A percentile compares a stretch with the other conserved stretches of the same genome.
Conservation (phyloP, 2,888 invertebrate genomes). For the Mimachlamys varia region DNA sequence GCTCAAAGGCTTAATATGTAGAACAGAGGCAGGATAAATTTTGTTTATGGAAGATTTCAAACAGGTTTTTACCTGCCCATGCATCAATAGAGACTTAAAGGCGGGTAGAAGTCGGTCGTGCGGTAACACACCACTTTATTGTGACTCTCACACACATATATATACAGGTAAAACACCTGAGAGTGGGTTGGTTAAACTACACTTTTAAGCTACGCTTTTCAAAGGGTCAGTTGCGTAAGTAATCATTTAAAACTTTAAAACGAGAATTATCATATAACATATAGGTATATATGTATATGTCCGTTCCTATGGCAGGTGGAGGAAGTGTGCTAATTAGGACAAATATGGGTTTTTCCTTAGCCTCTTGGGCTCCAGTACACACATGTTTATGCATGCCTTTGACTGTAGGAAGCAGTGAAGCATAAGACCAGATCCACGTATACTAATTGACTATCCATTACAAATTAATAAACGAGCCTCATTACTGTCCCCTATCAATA, state of each 20-base stretch:
- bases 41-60: not conserved
- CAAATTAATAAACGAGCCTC: not conserved
- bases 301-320: not conserved
- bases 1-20: not conserved
- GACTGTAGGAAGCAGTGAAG: not conserved
- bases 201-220: not conserved
- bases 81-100: not conserved
- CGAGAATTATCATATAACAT: not conserved
- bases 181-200: not conserved
- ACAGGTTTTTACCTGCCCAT: not conserved
- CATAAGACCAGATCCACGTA: not conserved
- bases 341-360: not conserved
- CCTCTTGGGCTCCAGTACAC: not conserved
- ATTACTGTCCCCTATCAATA: not conserved
- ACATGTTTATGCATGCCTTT: not conserved
- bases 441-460: conserved; percentile 27
- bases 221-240: no score
- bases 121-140: not conserved
- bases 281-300: not conserved
- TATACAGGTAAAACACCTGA: no score
- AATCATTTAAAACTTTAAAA: not conserved
- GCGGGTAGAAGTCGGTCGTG: not conserved
- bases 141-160: not conserved
- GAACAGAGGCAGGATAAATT: not conserved
- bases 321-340: not conserved